Percentiles rank a stretch among this genome's conserved stretches.
phyloP scores from a whole-genome alignment of 2,797 vertebrate genomes.

The Borostomias antarcticus region DNA sequence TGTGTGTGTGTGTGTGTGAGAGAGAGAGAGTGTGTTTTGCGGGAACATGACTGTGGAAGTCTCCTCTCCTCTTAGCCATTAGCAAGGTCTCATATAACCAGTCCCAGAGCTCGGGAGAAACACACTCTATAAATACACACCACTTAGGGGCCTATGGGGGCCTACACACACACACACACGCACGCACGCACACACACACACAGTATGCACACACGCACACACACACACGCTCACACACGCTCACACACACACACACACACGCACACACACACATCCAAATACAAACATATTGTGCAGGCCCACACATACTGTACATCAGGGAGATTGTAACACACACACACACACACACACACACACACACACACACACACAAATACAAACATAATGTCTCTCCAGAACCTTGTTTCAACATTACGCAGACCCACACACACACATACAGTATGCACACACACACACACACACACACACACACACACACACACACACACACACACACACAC shows the following conservation, averaged over 20 bases:
- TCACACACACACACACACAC: too few relatives aligned
- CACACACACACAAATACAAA: too few relatives aligned
- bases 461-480: constrained; percentile 50
- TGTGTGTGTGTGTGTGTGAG: neutral
- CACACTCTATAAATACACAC: constrained; percentile 78
- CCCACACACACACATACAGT: constrained; percentile 18
- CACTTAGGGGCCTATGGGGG: constrained; percentile 77
- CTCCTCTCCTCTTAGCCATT: constrained; percentile 75
- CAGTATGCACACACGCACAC: constrained; percentile 46
- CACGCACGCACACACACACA: constrained; percentile 18
- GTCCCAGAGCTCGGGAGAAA: constrained; percentile 74
- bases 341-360: constrained; percentile 26
- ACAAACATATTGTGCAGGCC: too few relatives aligned
- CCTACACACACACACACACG: constrained; percentile 17
- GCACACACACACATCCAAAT: too few relatives aligned
- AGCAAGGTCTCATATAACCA: constrained; percentile 81
- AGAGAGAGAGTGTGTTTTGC: constrained; percentile 25
- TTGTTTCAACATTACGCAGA: too few relatives aligned
- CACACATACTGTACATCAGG: too few relatives aligned
- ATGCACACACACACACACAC: constrained; percentile 12
- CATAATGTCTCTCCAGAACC: too few relatives aligned
- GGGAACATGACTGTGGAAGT: constrained; percentile 69
- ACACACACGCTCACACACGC: constrained; percentile 24
- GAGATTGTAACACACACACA: constrained; percentile 45
- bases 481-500: constrained; percentile 40